Conservation (phyloP, 2,113 vertebrate genomes). For the Talpa occidentalis region DNA sequence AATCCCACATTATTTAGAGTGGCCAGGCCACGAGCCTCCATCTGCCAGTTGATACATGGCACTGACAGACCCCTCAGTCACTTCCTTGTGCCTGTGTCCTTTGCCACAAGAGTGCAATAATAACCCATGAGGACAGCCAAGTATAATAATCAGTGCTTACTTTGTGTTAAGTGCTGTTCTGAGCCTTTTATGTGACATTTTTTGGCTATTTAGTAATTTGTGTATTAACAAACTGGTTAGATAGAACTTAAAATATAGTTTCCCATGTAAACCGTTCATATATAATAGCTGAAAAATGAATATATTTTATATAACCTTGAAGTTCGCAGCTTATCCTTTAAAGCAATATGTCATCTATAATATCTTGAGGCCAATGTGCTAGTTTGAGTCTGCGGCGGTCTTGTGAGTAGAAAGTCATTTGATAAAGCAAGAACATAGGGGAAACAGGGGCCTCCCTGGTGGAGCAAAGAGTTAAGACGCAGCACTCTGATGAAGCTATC, state of each 20-base stretch:
- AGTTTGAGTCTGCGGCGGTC: not conserved
- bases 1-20: not conserved
- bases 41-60: too few species aligned
- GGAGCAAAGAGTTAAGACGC: too few species aligned
- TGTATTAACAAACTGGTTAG: conserved; percentile 22
- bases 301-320: not conserved
- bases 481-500: too few species aligned
- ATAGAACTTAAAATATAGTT: not conserved
- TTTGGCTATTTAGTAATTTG: not conserved
- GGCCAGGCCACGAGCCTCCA: not conserved
- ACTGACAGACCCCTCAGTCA: not conserved
- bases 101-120: not conserved
- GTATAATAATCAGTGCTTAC: not conserved
- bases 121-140: not conserved
- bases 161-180: not conserved
- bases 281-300: not conserved
- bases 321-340: not conserved
- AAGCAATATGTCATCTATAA: not conserved
- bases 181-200: not conserved
- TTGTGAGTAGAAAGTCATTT: not conserved
- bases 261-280: not conserved
- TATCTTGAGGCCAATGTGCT: not conserved
- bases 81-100: not conserved
- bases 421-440: not conserved
- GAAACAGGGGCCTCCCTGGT: too few species aligned